Evolutionary conservation across 2,113 vertebrate genomes (phyloP).

Genomic region (Kryptolebias marmoratus): DNA sequence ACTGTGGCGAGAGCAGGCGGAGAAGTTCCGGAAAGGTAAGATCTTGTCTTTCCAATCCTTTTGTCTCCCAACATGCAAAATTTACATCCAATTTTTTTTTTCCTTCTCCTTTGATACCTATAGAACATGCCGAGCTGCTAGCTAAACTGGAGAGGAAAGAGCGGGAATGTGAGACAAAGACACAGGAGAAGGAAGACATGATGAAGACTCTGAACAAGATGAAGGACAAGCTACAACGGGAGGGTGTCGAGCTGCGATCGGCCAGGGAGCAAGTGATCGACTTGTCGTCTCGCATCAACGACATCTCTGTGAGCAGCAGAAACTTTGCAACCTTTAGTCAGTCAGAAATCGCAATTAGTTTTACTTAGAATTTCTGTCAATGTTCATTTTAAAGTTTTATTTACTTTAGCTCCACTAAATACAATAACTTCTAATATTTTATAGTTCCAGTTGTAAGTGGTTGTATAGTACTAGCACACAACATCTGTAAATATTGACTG

Average conservation of each 20-base stretch:
- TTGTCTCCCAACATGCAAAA: background rate
- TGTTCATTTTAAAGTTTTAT: background rate
- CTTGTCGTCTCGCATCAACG: conserved; percentile 87
- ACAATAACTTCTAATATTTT: too few species aligned
- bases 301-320: conserved; percentile 83
- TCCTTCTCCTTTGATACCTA: too few species aligned
- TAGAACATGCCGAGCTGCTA: conserved; percentile 91
- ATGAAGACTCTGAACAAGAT: conserved; percentile 99
- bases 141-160: conserved; percentile 93
- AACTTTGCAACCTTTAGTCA: background rate
- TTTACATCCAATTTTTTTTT: too few species aligned
- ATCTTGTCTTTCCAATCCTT: background rate
- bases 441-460: too few species aligned
- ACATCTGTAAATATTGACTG: too few species aligned
- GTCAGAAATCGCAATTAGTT: too few species aligned
- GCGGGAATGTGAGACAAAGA: conserved; percentile 95
- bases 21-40: conserved; percentile 96
- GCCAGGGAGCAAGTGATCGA: conserved; percentile 91
- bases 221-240: conserved; percentile 97
- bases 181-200: conserved; percentile 97
- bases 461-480: too few species aligned
- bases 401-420: background rate
- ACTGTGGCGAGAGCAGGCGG: conserved; percentile 95
- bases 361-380: too few species aligned
- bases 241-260: conserved; percentile 91